Evolutionary conservation across 2,113 vertebrate genomes (phyloP).

Genomic region (Neogale vison): DNA sequence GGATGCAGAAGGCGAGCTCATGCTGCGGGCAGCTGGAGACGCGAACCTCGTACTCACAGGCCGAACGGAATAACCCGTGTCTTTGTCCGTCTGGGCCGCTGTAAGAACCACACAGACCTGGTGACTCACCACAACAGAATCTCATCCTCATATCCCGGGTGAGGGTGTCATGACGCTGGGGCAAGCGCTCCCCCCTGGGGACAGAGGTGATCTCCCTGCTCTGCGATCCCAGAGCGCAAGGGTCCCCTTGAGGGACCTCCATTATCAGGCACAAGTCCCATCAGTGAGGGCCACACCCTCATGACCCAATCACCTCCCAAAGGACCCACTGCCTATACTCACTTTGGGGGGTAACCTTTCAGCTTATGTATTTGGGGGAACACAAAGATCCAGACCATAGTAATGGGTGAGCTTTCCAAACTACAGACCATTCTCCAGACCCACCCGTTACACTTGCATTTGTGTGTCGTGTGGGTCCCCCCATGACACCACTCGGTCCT

Average conservation of each 20-base stretch:
- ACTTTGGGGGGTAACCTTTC: background rate
- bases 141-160: fast-evolving
- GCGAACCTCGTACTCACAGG: fast-evolving
- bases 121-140: no score
- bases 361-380: no score
- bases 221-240: background rate
- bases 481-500: fast-evolving
- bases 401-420: background rate
- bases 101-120: no score
- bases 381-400: background rate
- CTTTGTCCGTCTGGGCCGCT: background rate
- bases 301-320: background rate
- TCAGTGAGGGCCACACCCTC: background rate
- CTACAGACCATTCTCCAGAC: no score
- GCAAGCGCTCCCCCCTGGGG: background rate
- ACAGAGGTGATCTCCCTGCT: background rate
- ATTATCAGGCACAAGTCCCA: background rate
- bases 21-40: background rate
- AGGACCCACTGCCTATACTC: background rate
- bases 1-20: background rate
- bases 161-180: background rate
- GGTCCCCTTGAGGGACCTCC: background rate
- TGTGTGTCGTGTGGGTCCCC: no score
- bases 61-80: background rate
- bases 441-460: fast-evolving